phyloP scores from a whole-genome alignment of 2,888 invertebrate species.

The Mythimna loreyi region DNA sequence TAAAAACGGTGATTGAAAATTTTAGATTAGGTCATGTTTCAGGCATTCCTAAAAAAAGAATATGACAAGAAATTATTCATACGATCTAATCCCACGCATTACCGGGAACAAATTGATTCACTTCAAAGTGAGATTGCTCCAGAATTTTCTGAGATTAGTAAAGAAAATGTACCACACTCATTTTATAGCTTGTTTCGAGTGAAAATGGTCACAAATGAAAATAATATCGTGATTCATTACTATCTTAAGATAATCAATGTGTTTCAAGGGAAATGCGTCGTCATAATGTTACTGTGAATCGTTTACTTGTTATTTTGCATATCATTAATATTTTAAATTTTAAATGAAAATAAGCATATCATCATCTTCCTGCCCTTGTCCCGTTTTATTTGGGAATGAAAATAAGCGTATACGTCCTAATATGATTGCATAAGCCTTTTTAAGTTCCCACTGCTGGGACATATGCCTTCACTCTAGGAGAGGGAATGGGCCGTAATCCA shows the following conservation, averaged over 20 bases:
- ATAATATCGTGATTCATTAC: conserved; percentile 39
- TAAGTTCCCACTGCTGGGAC: too few species aligned
- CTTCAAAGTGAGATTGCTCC: not conserved
- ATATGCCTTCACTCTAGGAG: too few species aligned
- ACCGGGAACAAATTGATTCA: conserved; percentile 40
- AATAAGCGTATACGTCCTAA: too few species aligned
- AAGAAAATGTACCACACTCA: not conserved
- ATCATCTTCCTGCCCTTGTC: too few species aligned
- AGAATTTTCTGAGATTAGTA: conserved; percentile 4
- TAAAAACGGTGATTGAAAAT: not conserved
- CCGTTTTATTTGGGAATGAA: too few species aligned
- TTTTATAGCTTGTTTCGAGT: conserved; percentile 1
- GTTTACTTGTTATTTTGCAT: conserved; percentile 2
- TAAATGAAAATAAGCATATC: not conserved
- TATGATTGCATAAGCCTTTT: too few species aligned
- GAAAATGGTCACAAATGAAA: conserved; percentile 31
- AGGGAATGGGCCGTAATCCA: too few species aligned
- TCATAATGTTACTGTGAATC: conserved; percentile 13
- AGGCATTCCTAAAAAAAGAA: conserved; percentile 9
- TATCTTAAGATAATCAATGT: conserved; percentile 34
- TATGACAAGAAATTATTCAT: conserved; percentile 12
- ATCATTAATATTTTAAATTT: not conserved
- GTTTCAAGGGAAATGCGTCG: conserved; percentile 27
- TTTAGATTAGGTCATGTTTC: not conserved
- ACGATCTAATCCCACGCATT: conserved; percentile 6